Evolutionary conservation across 2,797 vertebrate species (phyloP), one percentile per base, ranked within the genome.

Genomic region (Coccyzus lansbergi): DNA sequence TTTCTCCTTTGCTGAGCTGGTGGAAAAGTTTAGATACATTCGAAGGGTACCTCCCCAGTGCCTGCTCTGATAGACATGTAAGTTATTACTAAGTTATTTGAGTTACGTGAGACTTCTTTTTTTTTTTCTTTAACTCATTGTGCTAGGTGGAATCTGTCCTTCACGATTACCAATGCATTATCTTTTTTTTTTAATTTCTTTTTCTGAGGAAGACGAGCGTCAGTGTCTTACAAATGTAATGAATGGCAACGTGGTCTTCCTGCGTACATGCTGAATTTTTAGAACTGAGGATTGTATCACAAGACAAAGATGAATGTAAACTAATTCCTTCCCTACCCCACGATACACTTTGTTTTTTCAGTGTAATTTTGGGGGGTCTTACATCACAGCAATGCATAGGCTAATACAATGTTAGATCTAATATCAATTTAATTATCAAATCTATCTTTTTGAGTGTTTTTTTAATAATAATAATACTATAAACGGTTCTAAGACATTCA

Each of bases 301-400:
- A 98, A 98, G 99, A 99, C 98, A 98, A 97, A 97, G 98, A 97
- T 99, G 99, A 99, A 99, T 99, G 99, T 99, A 99, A 98, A 98
- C 97, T 95, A 97, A 95, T 90, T 81, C 81, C 82, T 95, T 94
- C 85, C 87, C 91, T 93, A 94, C 67, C 90, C 90, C 86, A 28
- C 60, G 65, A 42, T 42, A 89, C 38, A 52, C 68, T 85, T 92
- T 60, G 93, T 96, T 97, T 97, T 97, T 95, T 38, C 96, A 64
- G 85, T 97, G 97, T 97, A 95, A 89, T 94, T 97, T 97, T 91
- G 78, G 87, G 87, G 97, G 97, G 90, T 96, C 42, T 88, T 75
- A 96, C 94, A 53, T 97, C 83, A 90, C 86, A 94, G 59, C 89
- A 85, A 34, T 81, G 83, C 96, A 80, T 85, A 89, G 96, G 91